A percentile compares a stretch with the other conserved stretches of the same genome.
Conservation (phyloP, 2,797 vertebrate genomes). For the Macropus fuliginosus region DNA sequence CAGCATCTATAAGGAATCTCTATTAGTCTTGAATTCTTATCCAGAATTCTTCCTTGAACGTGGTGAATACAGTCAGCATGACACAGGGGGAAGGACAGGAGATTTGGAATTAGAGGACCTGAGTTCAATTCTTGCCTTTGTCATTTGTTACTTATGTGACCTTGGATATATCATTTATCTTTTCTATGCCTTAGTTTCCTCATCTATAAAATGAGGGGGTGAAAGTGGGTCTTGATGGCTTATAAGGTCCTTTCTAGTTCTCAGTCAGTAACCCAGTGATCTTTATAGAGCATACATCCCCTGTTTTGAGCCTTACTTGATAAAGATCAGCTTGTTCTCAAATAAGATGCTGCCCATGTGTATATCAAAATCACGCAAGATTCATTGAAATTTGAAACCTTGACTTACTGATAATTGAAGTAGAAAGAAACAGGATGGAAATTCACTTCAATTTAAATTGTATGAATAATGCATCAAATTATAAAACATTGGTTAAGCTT, state of each 20-base stretch:
- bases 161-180: not conserved
- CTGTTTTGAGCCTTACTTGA: not conserved
- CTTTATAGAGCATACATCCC: not conserved
- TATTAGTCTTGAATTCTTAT: not conserved
- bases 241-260: not conserved
- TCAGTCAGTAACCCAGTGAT: not conserved
- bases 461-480: conserved; percentile 49
- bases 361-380: not conserved
- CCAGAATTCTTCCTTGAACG: not conserved
- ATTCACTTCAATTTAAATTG: conserved; percentile 56
- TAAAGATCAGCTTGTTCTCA: not conserved
- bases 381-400: not conserved
- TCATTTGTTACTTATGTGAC: not conserved
- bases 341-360: not conserved
- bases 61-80: not conserved
- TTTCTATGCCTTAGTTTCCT: not conserved
- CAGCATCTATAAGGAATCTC: not conserved
- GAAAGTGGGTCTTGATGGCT: not conserved
- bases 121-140: not conserved
- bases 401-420: not conserved
- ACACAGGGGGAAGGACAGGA: not conserved
- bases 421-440: conserved; percentile 51
- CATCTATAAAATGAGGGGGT: not conserved
- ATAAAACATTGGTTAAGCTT: conserved; percentile 44
- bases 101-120: not conserved